Evolutionary conservation across 2,797 vertebrate species (phyloP).

Genomic region (Myoxocephalus aenaeus): DNA sequence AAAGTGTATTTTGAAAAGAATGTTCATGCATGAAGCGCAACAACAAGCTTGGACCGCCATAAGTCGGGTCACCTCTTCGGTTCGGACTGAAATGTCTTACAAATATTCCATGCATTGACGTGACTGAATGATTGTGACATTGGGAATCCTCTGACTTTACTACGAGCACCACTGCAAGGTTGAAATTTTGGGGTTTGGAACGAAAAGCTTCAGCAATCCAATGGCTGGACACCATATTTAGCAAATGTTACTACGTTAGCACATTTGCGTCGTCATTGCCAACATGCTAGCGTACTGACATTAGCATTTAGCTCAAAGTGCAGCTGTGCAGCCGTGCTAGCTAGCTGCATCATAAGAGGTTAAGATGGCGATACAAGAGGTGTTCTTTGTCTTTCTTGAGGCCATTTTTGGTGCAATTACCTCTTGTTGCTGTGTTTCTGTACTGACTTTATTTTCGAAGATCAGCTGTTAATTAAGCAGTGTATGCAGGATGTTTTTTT

Average conservation of each 20-base stretch:
- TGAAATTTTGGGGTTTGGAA: background rate
- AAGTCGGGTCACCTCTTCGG: background rate
- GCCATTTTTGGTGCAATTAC: too few species aligned
- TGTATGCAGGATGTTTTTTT: background rate
- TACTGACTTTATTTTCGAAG: background rate
- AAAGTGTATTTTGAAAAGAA: background rate
- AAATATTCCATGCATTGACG: background rate
- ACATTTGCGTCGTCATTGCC: background rate
- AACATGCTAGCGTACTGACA: background rate
- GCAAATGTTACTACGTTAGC: background rate
- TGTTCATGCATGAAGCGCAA: too few species aligned
- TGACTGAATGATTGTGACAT: background rate
- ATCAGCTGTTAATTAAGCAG: background rate
- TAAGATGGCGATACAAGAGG: too few species aligned
- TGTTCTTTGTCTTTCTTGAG: background rate
- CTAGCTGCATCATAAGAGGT: background rate
- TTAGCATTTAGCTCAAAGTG: background rate
- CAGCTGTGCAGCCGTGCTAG: background rate
- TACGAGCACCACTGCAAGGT: background rate
- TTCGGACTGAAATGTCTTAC: background rate
- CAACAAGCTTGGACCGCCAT: background rate
- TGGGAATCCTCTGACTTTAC: background rate
- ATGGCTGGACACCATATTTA: too few species aligned
- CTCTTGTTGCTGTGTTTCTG: background rate
- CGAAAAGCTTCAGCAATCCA: background rate